Percentiles rank a stretch among this genome's conserved stretches.
Evolutionary conservation across 2,888 invertebrate species (phyloP).

Genomic region (Philopedon plagiatum): DNA sequence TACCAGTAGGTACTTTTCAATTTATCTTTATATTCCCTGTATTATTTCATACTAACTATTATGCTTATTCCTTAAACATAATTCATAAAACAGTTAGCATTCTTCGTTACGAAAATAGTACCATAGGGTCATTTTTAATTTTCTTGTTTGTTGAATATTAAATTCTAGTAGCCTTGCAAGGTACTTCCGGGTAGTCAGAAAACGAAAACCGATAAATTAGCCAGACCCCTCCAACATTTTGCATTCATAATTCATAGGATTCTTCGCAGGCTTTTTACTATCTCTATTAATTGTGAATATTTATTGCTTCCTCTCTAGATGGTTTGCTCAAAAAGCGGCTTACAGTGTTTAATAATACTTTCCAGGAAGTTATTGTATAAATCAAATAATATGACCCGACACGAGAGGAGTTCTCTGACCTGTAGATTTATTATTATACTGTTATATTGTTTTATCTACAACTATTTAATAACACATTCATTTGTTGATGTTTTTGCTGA

Average conservation of each 20-base stretch:
- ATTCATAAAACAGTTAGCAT: not conserved
- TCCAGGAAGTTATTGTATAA: conserved; percentile 28
- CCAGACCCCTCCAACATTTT: conserved; percentile 11
- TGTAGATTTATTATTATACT: not conserved
- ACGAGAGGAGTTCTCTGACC: conserved; percentile 19
- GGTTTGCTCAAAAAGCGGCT: conserved; percentile 17
- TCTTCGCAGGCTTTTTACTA: conserved; percentile 23
- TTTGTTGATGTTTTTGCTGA: no score
- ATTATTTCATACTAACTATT: no score
- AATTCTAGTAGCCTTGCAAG: conserved; percentile 28
- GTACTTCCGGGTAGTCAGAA: conserved; percentile 19
- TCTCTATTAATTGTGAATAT: conserved; percentile 29
- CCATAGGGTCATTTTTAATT: no score
- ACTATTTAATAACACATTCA: no score
- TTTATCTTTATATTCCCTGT: no score
- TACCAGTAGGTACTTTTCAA: no score
- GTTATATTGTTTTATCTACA: no score
- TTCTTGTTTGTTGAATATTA: not conserved
- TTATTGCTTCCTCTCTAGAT: conserved; percentile 31
- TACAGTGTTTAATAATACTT: conserved; percentile 14
- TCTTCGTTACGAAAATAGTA: not conserved
- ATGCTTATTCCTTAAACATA: no score
- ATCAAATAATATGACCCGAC: conserved; percentile 11
- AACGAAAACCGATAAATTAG: conserved; percentile 23
- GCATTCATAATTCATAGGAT: conserved; percentile 9